These are phyloP conservation scores for Drosophila persimilis DNA, from an alignment of 1,140 invertebrate species.

Conservation along the genomic window DNA sequence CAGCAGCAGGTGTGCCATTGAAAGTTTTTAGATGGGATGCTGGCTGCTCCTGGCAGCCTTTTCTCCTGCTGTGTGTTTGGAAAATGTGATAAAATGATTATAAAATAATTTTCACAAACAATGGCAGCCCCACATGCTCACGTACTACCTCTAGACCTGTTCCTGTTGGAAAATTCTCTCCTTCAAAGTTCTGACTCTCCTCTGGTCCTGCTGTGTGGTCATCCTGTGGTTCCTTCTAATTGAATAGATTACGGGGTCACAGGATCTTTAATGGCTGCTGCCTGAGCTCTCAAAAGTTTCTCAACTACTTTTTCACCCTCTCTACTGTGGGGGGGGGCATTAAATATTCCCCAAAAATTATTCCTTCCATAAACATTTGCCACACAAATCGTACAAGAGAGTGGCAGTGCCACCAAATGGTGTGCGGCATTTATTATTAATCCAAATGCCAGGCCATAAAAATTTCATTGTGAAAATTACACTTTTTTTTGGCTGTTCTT, in stretches of 20 bases:
- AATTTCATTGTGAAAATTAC: slow-evolving; percentile 43
- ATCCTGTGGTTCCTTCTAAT: slow-evolving; percentile 42
- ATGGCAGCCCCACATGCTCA: slow-evolving; percentile 44
- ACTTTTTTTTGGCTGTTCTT: slow-evolving; percentile 5
- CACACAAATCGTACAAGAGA: slow-evolving; percentile 4
- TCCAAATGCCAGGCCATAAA: slow-evolving; percentile 61
- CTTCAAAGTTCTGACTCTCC: slow-evolving; percentile 10
- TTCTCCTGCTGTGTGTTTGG: slow-evolving; percentile 13
- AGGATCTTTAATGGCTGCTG: slow-evolving; percentile 41
- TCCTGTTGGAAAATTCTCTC: slow-evolving; percentile 31
- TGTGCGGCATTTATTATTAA: slow-evolving; percentile 66
- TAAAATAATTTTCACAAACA: slow-evolving; percentile 79
- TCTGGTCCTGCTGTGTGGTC: slow-evolving; percentile 5
- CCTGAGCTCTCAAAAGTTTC: slow-evolving; percentile 15
- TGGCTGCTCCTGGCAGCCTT: slow-evolving; percentile 37
- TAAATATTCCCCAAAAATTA: no score
- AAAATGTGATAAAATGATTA: slow-evolving; percentile 81
- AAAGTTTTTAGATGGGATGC: slow-evolving; percentile 35
- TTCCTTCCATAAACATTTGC: slow-evolving; percentile 51
- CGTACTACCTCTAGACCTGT: slow-evolving; percentile 34
- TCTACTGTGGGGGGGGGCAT: not conserved
- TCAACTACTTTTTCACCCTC: slow-evolving; percentile 22
- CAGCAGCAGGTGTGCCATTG: slow-evolving; percentile 67
- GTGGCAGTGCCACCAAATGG: not conserved
- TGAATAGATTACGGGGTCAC: slow-evolving; percentile 56